These are phyloP conservation scores for Aphelenchoides fujianensis DNA, from an alignment of 1,140 invertebrate genomes.

Conservation along the genomic window DNA sequence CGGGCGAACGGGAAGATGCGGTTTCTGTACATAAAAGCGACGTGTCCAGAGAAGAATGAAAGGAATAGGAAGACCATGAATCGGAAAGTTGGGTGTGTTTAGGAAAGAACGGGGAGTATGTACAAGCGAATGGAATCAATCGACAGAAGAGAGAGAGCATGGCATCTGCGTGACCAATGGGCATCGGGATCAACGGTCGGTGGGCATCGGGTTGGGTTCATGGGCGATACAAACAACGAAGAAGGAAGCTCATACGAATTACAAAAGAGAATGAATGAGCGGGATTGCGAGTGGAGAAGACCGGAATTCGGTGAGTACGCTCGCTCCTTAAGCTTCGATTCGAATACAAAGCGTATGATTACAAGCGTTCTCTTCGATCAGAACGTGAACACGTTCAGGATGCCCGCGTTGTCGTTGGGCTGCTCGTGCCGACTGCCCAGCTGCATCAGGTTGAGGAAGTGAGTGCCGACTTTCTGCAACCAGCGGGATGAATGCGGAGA, in stretches of 20 bases:
- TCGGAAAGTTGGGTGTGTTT: no score
- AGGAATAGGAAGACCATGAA: no score
- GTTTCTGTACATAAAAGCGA: no score
- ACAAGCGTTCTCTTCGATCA: not conserved
- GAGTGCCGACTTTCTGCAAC: constrained; percentile 38
- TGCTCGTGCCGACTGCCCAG: constrained; percentile 19
- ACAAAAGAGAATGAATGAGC: not conserved
- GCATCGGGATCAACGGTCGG: no score
- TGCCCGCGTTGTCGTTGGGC: not conserved
- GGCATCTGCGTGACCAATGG: not conserved
- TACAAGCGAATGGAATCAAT: not conserved
- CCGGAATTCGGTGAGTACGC: not conserved
- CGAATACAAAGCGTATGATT: not conserved
- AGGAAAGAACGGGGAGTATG: no score
- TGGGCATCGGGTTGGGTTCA: not conserved
- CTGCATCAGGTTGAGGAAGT: constrained; percentile 28
- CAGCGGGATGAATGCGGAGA: not conserved
- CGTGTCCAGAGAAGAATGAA: no score
- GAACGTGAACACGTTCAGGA: not conserved
- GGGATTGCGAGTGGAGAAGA: not conserved
- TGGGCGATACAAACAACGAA: not conserved
- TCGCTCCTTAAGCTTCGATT: not conserved
- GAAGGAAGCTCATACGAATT: not conserved
- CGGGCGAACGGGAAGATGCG: no score
- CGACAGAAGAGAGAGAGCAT: not conserved